Percentiles rank a stretch among this genome's conserved stretches.
These are phyloP conservation scores for Ephialtes manifestator DNA, from an alignment of 2,888 invertebrate species.

Conservation along the genomic window DNA sequence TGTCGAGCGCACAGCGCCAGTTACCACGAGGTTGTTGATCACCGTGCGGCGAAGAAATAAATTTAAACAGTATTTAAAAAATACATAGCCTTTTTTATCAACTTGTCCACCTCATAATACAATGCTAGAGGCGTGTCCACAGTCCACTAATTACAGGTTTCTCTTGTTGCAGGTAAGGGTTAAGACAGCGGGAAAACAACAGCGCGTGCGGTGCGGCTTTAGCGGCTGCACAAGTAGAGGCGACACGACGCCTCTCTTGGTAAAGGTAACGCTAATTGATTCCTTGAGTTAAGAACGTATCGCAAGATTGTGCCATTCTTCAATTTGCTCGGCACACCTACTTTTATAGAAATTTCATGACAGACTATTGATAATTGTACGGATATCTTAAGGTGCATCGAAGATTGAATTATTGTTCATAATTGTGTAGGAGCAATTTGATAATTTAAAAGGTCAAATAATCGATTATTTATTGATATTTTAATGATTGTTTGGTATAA, in stretches of 20 bases:
- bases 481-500: neutral
- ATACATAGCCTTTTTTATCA: conserved; percentile 40
- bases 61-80: conserved; percentile 12
- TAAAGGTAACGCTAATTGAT: conserved; percentile 64
- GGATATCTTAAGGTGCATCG: neutral
- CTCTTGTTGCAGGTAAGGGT: conserved; percentile 81
- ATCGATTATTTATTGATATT: neutral
- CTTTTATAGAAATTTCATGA: conserved; percentile 30
- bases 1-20: conserved; percentile 7
- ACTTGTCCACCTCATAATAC: conserved; percentile 29
- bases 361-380: conserved; percentile 19
- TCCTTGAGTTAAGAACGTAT: conserved; percentile 6
- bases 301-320: conserved; percentile 34
- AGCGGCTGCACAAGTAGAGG: conserved; percentile 35
- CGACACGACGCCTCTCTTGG: conserved; percentile 58
- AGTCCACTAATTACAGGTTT: conserved; percentile 69
- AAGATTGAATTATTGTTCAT: conserved; percentile 10
- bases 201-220: conserved; percentile 34
- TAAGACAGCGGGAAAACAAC: conserved; percentile 42
- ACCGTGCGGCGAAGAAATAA: neutral
- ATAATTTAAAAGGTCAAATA: neutral
- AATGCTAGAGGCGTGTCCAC: conserved; percentile 48
- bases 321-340: conserved; percentile 29
- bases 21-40: conserved; percentile 9
- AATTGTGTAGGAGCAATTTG: conserved; percentile 2